phyloP scores from a whole-genome alignment of 2,797 vertebrate genomes.

The Microctenopoma lineatum region DNA sequence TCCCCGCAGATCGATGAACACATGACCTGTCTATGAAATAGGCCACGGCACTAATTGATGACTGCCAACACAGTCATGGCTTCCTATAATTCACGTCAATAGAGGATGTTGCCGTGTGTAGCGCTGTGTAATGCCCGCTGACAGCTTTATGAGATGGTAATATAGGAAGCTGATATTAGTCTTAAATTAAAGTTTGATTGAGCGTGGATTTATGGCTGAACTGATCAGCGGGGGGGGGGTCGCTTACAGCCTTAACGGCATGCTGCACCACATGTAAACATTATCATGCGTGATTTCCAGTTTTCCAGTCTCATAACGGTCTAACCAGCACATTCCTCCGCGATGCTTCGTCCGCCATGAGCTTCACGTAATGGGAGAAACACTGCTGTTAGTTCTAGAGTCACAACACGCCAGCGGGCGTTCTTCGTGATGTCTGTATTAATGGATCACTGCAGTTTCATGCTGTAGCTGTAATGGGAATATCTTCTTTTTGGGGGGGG shows the following conservation, averaged over 20 bases:
- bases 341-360: background rate
- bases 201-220: conserved; percentile 6
- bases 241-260: conserved; percentile 14
- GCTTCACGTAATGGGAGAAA: too few species aligned
- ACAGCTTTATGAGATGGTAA: conserved; percentile 26
- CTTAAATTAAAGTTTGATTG: conserved; percentile 14
- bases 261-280: background rate
- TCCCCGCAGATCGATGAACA: conserved; percentile 62
- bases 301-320: background rate
- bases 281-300: background rate
- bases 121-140: background rate
- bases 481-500: conserved; percentile 23
- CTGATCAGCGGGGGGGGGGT: background rate
- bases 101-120: conserved; percentile 21
- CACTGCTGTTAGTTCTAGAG: background rate
- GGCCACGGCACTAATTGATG: conserved; percentile 65
- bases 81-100: conserved; percentile 36
- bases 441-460: conserved; percentile 23
- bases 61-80: conserved; percentile 53
- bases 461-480: conserved; percentile 17
- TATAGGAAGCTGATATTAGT: conserved; percentile 2
- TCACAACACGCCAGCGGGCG: background rate
- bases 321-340: too few species aligned
- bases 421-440: background rate
- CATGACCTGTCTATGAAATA: conserved; percentile 65